phyloP scores from a whole-genome alignment of 92 coral and sea anemone species.

The Blastomussa wellsi region DNA sequence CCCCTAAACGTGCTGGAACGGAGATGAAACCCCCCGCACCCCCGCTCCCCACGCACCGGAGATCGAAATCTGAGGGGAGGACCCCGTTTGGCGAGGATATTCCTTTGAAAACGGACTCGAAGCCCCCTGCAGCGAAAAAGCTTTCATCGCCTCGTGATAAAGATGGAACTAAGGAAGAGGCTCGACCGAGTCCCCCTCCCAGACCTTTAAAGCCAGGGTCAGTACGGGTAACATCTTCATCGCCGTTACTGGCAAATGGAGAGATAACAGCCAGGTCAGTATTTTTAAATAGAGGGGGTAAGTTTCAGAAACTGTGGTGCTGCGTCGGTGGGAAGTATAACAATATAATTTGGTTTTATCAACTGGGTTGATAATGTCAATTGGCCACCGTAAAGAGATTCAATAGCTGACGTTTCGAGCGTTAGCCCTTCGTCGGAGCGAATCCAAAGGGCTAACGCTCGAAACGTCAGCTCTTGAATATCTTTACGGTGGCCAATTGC shows the following conservation, averaged over 20 bases:
- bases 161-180: slow-evolving; percentile 27
- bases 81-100: slow-evolving; percentile 70
- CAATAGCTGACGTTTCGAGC: no score
- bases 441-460: no score
- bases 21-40: slow-evolving; percentile 66
- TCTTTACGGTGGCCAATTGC: no score
- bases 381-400: no score
- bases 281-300: no score
- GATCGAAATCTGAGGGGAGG: slow-evolving; percentile 81
- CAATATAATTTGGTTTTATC: no score
- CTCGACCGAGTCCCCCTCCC: slow-evolving; percentile 63
- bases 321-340: no score
- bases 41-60: slow-evolving; percentile 75
- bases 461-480: no score
- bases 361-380: no score
- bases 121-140: slow-evolving; percentile 41
- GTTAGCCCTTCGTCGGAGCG: no score
- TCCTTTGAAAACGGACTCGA: slow-evolving; percentile 10
- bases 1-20: slow-evolving; percentile 52
- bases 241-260: slow-evolving; percentile 33
- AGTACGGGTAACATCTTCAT: slow-evolving; percentile 20
- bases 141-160: slow-evolving; percentile 46
- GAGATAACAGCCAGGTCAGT: slow-evolving; percentile 34
- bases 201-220: slow-evolving; percentile 40
- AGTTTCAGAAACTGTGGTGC: no score